A percentile compares a stretch with the other conserved stretches of the same genome.
Conservation (phyloP, 2,797 vertebrate species). For the Aeoliscus strigatus region DNA sequence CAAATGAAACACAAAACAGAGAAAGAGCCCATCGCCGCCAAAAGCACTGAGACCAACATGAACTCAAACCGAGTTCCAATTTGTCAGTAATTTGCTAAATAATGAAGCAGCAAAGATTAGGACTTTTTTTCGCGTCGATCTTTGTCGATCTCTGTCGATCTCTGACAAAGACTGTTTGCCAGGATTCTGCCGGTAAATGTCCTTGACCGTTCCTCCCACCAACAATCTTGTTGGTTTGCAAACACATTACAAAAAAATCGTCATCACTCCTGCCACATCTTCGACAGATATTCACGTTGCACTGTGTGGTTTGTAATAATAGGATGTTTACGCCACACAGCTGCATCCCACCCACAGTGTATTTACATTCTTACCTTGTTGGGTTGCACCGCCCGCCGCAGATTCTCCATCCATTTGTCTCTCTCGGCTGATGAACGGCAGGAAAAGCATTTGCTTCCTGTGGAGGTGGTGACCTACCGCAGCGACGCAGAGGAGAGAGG, state of each 20-base stretch:
- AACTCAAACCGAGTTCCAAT: constrained; percentile 38
- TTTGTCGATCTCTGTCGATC: constrained; percentile 22
- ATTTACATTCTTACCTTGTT: constrained; percentile 85
- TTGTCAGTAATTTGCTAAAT: constrained; percentile 52
- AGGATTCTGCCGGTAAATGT: no score
- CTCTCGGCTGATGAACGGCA: constrained; percentile 96
- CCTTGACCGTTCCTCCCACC: no score
- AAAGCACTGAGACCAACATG: constrained; percentile 11
- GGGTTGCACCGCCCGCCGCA: constrained; percentile 94
- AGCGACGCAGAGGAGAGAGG: constrained; percentile 1
- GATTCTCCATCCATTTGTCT: constrained; percentile 99
- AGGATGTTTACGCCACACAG: constrained; percentile 13
- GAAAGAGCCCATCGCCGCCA: constrained; percentile 14
- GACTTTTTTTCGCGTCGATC: constrained; percentile 34
- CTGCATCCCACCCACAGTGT: constrained; percentile 1
- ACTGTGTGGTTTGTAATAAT: no score
- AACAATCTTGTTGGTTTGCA: no score
- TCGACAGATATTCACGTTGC: no score
- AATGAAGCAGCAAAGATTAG: constrained; percentile 41
- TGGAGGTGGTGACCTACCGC: constrained; percentile 91
- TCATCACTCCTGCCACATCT: no score
- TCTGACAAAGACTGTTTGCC: no score
- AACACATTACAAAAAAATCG: no score
- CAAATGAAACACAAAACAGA: constrained; percentile 31
- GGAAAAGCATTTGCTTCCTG: constrained; percentile 98